phyloP scores from a whole-genome alignment of 2,888 invertebrate species.

The Isoperla grammatica region DNA sequence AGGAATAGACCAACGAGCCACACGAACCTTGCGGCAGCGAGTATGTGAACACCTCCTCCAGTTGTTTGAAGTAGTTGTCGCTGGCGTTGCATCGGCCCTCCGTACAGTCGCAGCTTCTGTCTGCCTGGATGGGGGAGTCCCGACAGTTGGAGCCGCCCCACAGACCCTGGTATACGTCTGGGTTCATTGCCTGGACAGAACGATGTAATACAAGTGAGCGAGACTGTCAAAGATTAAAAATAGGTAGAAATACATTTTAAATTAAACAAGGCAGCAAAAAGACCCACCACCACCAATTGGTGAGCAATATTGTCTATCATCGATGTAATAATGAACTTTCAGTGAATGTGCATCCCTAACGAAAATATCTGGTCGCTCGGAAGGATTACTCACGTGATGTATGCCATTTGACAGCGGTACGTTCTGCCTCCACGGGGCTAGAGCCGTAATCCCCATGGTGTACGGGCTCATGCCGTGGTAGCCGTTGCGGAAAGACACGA shows the following conservation, averaged over 20 bases:
- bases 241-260: too few species aligned
- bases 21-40: constrained; percentile 72
- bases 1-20: too few species aligned
- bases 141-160: constrained; percentile 88
- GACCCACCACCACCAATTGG: too few species aligned
- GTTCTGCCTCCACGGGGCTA: constrained; percentile 72
- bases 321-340: too few species aligned
- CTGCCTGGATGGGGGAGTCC: constrained; percentile 75
- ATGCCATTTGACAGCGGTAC: constrained; percentile 66
- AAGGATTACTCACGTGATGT: constrained; percentile 60
- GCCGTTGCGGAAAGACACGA: constrained; percentile 79
- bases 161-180: constrained; percentile 84
- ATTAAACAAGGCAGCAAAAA: too few species aligned
- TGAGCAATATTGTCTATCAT: not conserved
- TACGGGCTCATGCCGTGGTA: constrained; percentile 91
- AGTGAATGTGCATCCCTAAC: too few species aligned
- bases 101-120: constrained; percentile 60
- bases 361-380: too few species aligned
- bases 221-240: too few species aligned
- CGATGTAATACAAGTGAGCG: too few species aligned
- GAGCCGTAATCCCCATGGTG: constrained; percentile 75
- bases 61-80: constrained; percentile 75
- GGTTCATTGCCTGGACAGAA: constrained; percentile 67
- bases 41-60: constrained; percentile 70
- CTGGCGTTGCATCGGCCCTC: constrained; percentile 61